These are phyloP conservation scores for Invenusta paracnida DNA, from an alignment of 2,888 invertebrate genomes.

Conservation along the genomic window DNA sequence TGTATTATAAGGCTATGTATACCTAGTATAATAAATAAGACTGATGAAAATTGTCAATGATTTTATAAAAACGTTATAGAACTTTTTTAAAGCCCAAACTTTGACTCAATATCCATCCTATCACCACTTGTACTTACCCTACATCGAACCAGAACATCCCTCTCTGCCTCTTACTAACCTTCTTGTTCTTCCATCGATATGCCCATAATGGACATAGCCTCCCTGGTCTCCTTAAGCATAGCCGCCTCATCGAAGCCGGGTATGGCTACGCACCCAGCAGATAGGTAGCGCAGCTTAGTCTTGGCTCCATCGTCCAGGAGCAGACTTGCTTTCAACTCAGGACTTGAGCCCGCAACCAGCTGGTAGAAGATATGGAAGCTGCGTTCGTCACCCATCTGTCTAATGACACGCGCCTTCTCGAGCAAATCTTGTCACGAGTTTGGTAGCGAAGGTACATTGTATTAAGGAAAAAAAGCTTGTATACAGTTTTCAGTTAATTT, in stretches of 20 bases:
- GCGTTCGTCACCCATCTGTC: conserved; percentile 93
- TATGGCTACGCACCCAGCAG: conserved; percentile 70
- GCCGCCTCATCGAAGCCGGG: conserved; percentile 66
- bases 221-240: conserved; percentile 85
- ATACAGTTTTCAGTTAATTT: too few species aligned
- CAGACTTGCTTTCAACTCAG: conserved; percentile 36
- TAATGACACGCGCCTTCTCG: conserved; percentile 96
- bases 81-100: too few species aligned
- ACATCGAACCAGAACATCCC: too few species aligned
- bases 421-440: conserved; percentile 67
- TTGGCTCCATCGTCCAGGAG: conserved; percentile 86
- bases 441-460: background rate
- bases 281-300: conserved; percentile 86
- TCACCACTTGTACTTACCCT: too few species aligned
- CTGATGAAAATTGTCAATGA: too few species aligned
- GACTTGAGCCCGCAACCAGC: conserved; percentile 65
- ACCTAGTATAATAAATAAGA: too few species aligned
- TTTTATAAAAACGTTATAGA: too few species aligned
- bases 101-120: too few species aligned
- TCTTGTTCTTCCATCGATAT: conserved; percentile 89
- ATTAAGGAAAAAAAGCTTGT: conserved; percentile 47
- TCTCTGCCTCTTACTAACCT: too few species aligned
- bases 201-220: conserved; percentile 98
- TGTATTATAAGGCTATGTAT: too few species aligned
- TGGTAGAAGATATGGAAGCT: conserved; percentile 99